These are phyloP conservation scores for Aspiorhynchus laticeps DNA, from an alignment of 2,113 vertebrate genomes.

Conservation along the genomic window DNA sequence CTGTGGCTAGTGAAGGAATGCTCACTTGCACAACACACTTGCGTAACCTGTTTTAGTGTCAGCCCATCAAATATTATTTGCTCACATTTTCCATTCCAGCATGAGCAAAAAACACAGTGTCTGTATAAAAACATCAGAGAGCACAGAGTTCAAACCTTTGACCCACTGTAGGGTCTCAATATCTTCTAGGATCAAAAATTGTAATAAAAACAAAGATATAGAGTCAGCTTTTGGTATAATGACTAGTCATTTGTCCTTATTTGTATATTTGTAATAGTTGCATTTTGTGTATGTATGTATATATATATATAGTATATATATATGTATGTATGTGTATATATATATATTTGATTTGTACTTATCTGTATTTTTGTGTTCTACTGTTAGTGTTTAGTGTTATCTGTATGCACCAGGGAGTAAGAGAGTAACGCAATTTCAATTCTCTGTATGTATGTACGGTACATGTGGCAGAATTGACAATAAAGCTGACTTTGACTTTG, in stretches of 20 bases:
- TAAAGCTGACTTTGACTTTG: too few relatives aligned
- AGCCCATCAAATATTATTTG: slow-evolving; percentile 57
- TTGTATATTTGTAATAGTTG: too few relatives aligned
- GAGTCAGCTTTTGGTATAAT: neutral
- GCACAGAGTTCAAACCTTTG: neutral
- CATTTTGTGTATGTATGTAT: too few relatives aligned
- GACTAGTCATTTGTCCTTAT: neutral
- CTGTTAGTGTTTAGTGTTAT: too few relatives aligned
- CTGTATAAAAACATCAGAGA: neutral
- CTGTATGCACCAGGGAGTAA: too few relatives aligned
- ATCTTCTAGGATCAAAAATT: neutral
- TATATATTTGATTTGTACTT: too few relatives aligned
- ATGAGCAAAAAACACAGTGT: slow-evolving; percentile 46
- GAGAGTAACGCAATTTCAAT: too few relatives aligned
- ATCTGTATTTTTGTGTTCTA: too few relatives aligned
- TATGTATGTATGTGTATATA: too few relatives aligned
- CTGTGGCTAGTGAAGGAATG: slow-evolving; percentile 58
- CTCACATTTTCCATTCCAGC: slow-evolving; percentile 66
- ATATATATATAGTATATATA: too few relatives aligned
- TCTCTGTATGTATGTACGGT: too few relatives aligned
- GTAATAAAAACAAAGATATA: neutral
- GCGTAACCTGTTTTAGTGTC: slow-evolving; percentile 63
- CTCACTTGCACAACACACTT: slow-evolving; percentile 68
- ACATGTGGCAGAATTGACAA: too few relatives aligned
- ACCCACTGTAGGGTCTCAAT: neutral